Conservation (phyloP, 1,140 invertebrate species). For the Caenorhabditis briggsae region DNA sequence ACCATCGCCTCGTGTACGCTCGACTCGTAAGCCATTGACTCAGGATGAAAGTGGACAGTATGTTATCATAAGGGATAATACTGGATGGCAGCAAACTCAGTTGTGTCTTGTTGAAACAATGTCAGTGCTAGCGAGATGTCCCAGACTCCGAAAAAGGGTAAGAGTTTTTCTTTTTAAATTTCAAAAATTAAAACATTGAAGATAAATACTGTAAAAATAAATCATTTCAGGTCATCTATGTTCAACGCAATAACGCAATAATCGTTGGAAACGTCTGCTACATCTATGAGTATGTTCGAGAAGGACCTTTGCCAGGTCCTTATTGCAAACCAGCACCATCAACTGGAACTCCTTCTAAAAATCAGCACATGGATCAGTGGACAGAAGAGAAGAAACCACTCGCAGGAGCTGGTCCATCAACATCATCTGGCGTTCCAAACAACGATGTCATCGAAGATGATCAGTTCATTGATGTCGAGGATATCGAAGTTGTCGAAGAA, state of each 20-base stretch:
- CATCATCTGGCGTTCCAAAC: not conserved
- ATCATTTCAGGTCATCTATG: conserved; percentile 34
- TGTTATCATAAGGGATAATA: not conserved
- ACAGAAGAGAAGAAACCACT: conserved; percentile 2
- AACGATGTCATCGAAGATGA: not conserved
- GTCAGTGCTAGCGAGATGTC: conserved; percentile 56
- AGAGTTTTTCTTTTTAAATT: not conserved
- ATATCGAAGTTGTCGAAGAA: conserved; percentile 54
- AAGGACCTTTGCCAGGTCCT: conserved; percentile 26
- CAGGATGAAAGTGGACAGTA: conserved; percentile 22
- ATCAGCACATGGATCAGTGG: not conserved
- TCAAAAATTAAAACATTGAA: no score
- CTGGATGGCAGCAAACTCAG: conserved; percentile 29
- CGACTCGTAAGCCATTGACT: not conserved
- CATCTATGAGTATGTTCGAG: conserved; percentile 60
- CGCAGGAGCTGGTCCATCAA: not conserved
- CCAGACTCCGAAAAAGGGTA: conserved; percentile 57
- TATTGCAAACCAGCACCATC: not conserved
- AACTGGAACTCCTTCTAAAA: not conserved
- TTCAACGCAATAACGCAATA: conserved; percentile 39
- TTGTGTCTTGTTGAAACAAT: conserved; percentile 59
- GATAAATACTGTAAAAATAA: no score
- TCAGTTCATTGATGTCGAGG: conserved; percentile 44
- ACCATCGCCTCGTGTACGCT: conserved; percentile 30
- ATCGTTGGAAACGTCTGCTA: conserved; percentile 58